Percentiles rank a stretch among this genome's conserved stretches.
These are phyloP conservation scores for Leptobrachium leishanense DNA, from an alignment of 2,113 vertebrate species.

Conservation along the genomic window DNA sequence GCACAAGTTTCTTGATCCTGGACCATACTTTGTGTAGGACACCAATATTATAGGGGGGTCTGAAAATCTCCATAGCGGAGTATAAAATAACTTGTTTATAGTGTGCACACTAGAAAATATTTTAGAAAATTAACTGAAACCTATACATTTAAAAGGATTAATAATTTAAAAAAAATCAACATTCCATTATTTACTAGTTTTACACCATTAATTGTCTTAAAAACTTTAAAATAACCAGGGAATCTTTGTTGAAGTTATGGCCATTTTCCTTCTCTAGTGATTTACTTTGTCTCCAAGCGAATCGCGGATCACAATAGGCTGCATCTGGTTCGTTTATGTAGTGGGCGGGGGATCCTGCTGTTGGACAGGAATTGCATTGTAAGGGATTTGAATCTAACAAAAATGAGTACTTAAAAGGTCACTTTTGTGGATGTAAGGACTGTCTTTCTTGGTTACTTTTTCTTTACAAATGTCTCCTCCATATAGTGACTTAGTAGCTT, in stretches of 20 bases:
- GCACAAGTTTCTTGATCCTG: too few species aligned
- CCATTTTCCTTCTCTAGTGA: background rate
- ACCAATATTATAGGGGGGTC: too few species aligned
- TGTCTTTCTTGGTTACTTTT: constrained; percentile 60
- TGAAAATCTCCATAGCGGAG: too few species aligned
- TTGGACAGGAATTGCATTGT: constrained; percentile 55
- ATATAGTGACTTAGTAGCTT: constrained; percentile 52
- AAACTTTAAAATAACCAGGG: too few species aligned
- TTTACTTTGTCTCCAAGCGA: background rate
- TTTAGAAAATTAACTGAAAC: too few species aligned
- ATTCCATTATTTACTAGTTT: too few species aligned
- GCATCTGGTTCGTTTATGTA: background rate
- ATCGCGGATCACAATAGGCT: constrained; percentile 11
- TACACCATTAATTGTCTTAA: too few species aligned
- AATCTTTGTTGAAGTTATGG: background rate
- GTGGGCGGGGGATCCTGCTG: constrained; percentile 16
- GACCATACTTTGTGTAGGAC: too few species aligned
- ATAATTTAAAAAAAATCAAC: too few species aligned
- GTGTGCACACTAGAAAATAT: too few species aligned
- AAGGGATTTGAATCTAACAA: constrained; percentile 62
- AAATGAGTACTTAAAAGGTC: constrained; percentile 68
- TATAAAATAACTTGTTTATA: too few species aligned
- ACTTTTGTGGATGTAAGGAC: constrained; percentile 67
- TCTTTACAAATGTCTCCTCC: constrained; percentile 51
- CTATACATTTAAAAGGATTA: too few species aligned